Percentiles rank a stretch among this genome's conserved stretches.
These are phyloP conservation scores for Luperina testacea DNA, from an alignment of 2,888 invertebrate species.

Conservation along the genomic window DNA sequence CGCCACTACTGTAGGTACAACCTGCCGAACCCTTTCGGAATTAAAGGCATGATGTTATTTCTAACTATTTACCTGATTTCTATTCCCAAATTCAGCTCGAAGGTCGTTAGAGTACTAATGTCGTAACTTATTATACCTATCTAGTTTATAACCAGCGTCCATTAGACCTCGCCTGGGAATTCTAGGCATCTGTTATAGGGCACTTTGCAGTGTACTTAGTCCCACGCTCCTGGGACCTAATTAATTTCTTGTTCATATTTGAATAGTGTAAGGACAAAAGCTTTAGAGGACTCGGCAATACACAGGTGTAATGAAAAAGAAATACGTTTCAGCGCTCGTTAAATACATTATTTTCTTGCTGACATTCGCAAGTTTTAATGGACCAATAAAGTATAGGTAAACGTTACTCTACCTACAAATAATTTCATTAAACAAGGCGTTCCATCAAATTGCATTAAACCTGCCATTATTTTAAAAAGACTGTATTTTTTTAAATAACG, in stretches of 20 bases:
- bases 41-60: neutral
- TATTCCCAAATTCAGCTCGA: conserved; percentile 1
- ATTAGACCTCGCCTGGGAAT: conserved; percentile 46
- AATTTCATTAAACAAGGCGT: neutral
- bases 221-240: conserved; percentile 31
- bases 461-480: neutral
- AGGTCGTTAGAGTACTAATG: conserved; percentile 14
- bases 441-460: neutral
- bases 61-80: neutral
- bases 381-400: neutral
- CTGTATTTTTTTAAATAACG: neutral
- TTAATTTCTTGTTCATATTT: conserved; percentile 55
- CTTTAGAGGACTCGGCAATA: conserved; percentile 1
- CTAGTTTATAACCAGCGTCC: conserved; percentile 31
- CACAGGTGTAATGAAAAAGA: neutral
- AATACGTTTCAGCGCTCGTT: neutral
- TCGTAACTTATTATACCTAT: conserved; percentile 26
- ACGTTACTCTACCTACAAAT: too few relatives aligned
- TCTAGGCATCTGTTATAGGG: conserved; percentile 37
- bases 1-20: neutral
- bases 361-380: neutral
- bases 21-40: neutral
- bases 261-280: conserved; percentile 33
- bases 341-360: neutral
- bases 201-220: conserved; percentile 41